Conservation (phyloP, 2,113 vertebrate genomes). For the Prunella fulvescens region DNA sequence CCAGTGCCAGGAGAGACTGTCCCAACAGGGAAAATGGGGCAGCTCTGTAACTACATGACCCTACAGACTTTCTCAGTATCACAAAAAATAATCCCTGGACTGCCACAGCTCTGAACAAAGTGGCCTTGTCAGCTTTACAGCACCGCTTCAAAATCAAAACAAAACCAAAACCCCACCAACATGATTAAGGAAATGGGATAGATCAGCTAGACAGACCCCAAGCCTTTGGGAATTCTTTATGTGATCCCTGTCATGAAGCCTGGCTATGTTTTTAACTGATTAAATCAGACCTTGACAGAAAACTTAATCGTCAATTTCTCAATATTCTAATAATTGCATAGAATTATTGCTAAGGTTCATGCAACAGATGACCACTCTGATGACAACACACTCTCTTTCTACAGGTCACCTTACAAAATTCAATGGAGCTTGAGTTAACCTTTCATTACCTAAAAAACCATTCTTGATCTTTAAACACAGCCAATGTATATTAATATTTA, state of each 20-base stretch:
- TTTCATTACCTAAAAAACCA: slow-evolving; percentile 31
- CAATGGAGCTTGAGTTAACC: neutral
- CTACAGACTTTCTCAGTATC: neutral
- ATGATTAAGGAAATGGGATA: slow-evolving; percentile 10
- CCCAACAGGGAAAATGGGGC: neutral
- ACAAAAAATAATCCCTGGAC: neutral
- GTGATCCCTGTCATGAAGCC: neutral
- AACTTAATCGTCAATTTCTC: neutral
- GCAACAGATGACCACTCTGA: neutral
- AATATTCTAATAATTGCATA: neutral
- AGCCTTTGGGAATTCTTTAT: neutral
- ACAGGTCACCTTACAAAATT: neutral
- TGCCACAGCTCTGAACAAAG: neutral
- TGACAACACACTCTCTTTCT: neutral
- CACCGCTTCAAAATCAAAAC: neutral
- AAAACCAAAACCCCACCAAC: neutral
- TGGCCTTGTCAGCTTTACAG: neutral
- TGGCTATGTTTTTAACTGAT: slow-evolving; percentile 20
- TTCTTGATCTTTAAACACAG: slow-evolving; percentile 43
- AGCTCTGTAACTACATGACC: accelerated
- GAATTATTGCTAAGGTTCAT: neutral
- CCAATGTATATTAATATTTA: slow-evolving; percentile 55
- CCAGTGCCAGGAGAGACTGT: neutral
- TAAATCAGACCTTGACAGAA: neutral
- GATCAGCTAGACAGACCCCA: neutral